A percentile compares a stretch with the other conserved stretches of the same genome.
These are phyloP conservation scores for Chamaea fasciata DNA, from an alignment of 2,113 vertebrate genomes.

Conservation along the genomic window DNA sequence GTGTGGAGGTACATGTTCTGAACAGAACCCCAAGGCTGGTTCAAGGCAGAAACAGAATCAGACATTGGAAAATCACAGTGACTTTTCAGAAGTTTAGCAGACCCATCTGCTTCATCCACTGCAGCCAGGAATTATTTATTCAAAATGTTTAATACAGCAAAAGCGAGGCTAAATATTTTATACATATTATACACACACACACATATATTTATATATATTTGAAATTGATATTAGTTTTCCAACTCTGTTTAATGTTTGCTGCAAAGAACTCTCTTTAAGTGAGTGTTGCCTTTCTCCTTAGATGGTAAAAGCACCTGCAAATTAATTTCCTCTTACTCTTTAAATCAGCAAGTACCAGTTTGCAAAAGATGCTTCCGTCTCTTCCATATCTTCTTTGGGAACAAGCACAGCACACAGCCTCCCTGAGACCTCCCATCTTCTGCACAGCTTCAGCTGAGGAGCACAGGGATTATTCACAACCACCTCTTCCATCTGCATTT, in stretches of 20 bases:
- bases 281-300: background rate
- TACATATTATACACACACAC: background rate
- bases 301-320: background rate
- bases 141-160: background rate
- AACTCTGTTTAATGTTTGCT: background rate
- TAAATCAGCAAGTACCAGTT: background rate
- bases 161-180: background rate
- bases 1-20: background rate
- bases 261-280: background rate
- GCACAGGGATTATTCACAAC: background rate
- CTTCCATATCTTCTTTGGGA: background rate
- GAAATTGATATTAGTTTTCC: background rate
- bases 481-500: background rate
- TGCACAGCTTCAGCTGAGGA: background rate
- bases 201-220: background rate
- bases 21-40: background rate
- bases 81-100: background rate
- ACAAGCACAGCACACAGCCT: background rate
- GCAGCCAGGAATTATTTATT: background rate
- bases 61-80: fast-evolving
- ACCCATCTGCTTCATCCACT: background rate
- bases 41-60: background rate
- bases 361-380: background rate
- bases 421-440: background rate
- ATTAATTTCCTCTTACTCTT: background rate